Evolutionary conservation across 1,140 invertebrate genomes (phyloP), one percentile per base, ranked within the genome.

Genomic region (Drosophila truncata): DNA sequence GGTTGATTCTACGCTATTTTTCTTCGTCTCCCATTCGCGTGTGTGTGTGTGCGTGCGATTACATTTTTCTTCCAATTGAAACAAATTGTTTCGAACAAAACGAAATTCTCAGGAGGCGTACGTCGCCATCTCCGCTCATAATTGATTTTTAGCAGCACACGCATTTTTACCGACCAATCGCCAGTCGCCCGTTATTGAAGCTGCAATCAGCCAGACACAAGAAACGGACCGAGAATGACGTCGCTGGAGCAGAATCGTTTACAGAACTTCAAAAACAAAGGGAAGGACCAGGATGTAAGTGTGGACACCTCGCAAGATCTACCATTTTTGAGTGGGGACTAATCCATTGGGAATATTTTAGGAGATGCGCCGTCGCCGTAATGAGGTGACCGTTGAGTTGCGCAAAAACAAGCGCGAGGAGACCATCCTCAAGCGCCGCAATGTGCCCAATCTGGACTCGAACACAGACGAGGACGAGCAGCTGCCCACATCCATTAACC

Each of bases 351-450:
- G 5, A 2, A 50, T 33, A 54, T 37, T 25, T 46, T 91, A 98
- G 97, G 98, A 99, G 95, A 98, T 99, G 97, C 95, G 98, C 93
- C 96, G 98, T 93, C 95, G 98, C 78, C 95, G 99, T 93, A 98
- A 97, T 93, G 98, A 99, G 95, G 97, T 98, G 35, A 98, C 97
- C 65, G 97, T 99, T 9, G 98, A 99, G 93, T 94, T 99, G 58
- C 95, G 99, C 73, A 99, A 99, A 95, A 98, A 98, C 92, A 99
- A 99, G 95, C 95, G 98, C 75, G 98, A 99, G 92, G 98, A 99
- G 94, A 98, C 98, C 23, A 94, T 99, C 79, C 96, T 98, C 72
- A 99, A 99, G 94, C 95, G 98, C 91, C 95, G 99, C 91, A 99
- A 99, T 95, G 97, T 99, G 59, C 97, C 97, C 66, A 94, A 95